Conservation (phyloP, 2,113 vertebrate species). For the Nettapus auritus region DNA sequence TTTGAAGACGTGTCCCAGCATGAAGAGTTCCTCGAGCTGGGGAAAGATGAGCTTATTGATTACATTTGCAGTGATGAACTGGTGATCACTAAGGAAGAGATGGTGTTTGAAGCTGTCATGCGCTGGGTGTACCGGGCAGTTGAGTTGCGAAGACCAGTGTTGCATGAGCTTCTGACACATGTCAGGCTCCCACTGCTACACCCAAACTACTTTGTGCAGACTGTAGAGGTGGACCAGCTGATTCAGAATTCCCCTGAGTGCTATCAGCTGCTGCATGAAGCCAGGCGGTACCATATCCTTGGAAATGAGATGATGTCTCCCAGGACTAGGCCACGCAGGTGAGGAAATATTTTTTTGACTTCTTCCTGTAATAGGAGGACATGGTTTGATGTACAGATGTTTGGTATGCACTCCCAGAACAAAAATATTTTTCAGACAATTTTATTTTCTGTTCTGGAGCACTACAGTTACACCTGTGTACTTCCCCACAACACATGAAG, state of each 20-base stretch:
- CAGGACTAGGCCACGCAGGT: slow-evolving; percentile 96
- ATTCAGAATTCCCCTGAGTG: slow-evolving; percentile 96
- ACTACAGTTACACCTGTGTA: background rate
- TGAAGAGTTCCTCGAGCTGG: slow-evolving; percentile 92
- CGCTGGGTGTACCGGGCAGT: slow-evolving; percentile 93
- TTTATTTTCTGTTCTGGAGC: background rate
- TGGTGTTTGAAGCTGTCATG: slow-evolving; percentile 97
- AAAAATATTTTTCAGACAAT: background rate
- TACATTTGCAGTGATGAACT: slow-evolving; percentile 93
- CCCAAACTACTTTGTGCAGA: slow-evolving; percentile 98
- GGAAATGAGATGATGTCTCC: slow-evolving; percentile 99
- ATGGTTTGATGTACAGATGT: fast-evolving
- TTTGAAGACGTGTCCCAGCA: slow-evolving; percentile 93
- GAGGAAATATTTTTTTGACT: background rate
- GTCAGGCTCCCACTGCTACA: slow-evolving; percentile 93
- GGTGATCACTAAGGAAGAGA: slow-evolving; percentile 90
- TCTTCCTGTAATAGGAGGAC: background rate
- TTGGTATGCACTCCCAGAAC: background rate
- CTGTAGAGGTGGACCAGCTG: slow-evolving; percentile 95
- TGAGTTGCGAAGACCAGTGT: slow-evolving; percentile 85
- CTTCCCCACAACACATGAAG: fast-evolving
- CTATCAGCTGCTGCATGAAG: slow-evolving; percentile 96
- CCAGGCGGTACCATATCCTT: slow-evolving; percentile 94
- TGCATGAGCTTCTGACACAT: slow-evolving; percentile 91
- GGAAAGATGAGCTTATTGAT: slow-evolving; percentile 93